phyloP scores from a whole-genome alignment of 2,888 invertebrate genomes.

The Sicus ferrugineus region DNA sequence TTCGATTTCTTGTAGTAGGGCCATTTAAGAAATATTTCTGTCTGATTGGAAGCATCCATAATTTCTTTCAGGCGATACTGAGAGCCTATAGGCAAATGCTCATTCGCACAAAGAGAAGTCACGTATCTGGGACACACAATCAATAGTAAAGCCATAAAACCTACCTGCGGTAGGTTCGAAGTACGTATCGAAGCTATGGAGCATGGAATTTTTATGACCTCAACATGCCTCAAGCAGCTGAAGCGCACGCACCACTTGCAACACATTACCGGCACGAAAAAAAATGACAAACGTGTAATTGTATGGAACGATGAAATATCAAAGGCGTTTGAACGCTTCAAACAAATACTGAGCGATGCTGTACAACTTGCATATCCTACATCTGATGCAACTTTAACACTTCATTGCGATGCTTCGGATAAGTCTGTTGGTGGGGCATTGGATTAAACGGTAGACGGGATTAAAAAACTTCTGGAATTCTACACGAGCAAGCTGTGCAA shows the following conservation, averaged over 20 bases:
- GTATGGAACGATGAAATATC: constrained; percentile 30
- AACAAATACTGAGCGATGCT: constrained; percentile 25
- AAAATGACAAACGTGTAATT: constrained; percentile 34
- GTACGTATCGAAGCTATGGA: constrained; percentile 30
- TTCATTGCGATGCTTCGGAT: constrained; percentile 33
- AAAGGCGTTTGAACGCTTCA: constrained; percentile 34
- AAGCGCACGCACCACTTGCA: constrained; percentile 31
- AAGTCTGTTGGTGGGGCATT: constrained; percentile 32
- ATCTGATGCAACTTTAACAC: constrained; percentile 21
- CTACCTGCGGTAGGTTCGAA: constrained; percentile 12
- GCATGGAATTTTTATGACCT: constrained; percentile 44
- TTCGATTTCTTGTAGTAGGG: not conserved
- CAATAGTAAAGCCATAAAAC: constrained; percentile 33
- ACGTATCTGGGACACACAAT: constrained; percentile 34
- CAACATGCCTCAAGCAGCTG: constrained; percentile 35
- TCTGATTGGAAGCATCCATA: not conserved
- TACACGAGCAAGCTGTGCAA: constrained; percentile 54
- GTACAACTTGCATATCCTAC: constrained; percentile 31
- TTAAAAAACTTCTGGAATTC: constrained; percentile 55
- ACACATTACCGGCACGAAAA: constrained; percentile 32
- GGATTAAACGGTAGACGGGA: constrained; percentile 24
- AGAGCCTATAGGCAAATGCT: constrained; percentile 29
- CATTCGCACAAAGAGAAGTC: constrained; percentile 23
- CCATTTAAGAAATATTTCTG: not conserved
- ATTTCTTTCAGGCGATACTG: not conserved